phyloP scores from a whole-genome alignment of 1,140 invertebrate genomes.

The Heliconius nattereri region DNA sequence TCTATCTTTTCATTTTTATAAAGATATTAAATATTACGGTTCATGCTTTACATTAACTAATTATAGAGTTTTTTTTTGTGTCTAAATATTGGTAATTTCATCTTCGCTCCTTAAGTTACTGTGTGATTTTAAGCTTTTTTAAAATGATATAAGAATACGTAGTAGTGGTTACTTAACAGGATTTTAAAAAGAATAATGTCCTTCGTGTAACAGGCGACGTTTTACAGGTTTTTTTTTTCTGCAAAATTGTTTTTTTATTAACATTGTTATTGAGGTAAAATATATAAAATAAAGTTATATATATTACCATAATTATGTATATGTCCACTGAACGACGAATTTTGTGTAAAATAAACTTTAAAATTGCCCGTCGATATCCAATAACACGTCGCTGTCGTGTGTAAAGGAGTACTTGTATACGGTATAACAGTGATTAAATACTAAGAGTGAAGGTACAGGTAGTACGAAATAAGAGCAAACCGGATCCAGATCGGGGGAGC shows the following conservation, averaged over 20 bases:
- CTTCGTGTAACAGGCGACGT: too few relatives aligned
- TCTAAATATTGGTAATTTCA: too few relatives aligned
- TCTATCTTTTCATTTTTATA: background rate
- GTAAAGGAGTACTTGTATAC: slow-evolving; percentile 13
- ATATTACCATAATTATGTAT: background rate
- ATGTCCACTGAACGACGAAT: background rate
- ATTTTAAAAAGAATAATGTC: slow-evolving; percentile 1
- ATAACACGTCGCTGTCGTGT: slow-evolving; percentile 26
- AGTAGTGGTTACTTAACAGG: slow-evolving; percentile 26
- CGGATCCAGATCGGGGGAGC: slow-evolving; percentile 75
- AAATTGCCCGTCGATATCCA: slow-evolving; percentile 18
- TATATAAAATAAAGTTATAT: background rate
- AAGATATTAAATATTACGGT: too few relatives aligned
- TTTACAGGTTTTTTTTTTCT: too few relatives aligned
- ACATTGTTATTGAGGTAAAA: background rate
- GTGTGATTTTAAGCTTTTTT: background rate
- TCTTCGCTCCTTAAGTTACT: too few relatives aligned
- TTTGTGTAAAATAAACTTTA: slow-evolving; percentile 3
- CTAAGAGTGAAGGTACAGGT: slow-evolving; percentile 63
- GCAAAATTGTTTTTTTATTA: too few relatives aligned
- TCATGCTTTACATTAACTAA: too few relatives aligned
- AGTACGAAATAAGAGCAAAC: slow-evolving; percentile 72
- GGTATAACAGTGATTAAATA: slow-evolving; percentile 68
- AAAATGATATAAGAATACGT: slow-evolving; percentile 36
- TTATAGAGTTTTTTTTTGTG: too few relatives aligned